phyloP scores from a whole-genome alignment of 2,888 invertebrate species.

The Eupelmus urozonus region DNA sequence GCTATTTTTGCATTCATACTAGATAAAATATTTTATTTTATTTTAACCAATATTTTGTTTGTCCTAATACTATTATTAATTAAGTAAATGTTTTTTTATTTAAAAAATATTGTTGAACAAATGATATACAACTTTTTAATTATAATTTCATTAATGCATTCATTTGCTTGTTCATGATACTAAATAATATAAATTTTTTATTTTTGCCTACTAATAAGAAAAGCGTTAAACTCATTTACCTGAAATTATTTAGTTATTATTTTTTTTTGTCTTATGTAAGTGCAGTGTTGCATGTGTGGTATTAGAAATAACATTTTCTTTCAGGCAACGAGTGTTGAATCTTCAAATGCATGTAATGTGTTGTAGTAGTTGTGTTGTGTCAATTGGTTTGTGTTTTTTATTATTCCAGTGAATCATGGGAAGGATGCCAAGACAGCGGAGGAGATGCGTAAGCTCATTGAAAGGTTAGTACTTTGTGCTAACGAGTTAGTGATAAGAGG shows the following conservation, averaged over 20 bases:
- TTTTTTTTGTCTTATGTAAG: constrained; percentile 22
- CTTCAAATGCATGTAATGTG: constrained; percentile 69
- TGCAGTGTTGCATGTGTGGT: constrained; percentile 33
- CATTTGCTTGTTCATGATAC: no score
- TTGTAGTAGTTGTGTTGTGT: constrained; percentile 77
- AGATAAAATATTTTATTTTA: no score
- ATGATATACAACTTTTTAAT: no score
- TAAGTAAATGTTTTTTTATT: no score
- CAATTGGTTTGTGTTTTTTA: constrained; percentile 79
- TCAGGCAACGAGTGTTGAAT: constrained; percentile 51
- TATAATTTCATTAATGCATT: no score
- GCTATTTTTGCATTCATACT: no score
- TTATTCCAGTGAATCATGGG: constrained; percentile 83
- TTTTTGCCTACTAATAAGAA: no score
- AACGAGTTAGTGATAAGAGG: constrained; percentile 21
- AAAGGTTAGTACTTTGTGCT: constrained; percentile 87
- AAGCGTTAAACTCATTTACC: no score
- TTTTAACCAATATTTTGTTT: no score
- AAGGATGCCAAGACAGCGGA: constrained; percentile 97
- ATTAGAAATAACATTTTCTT: constrained; percentile 41
- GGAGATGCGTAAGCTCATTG: constrained; percentile 98
- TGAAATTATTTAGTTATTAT: not conserved
- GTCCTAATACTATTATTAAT: no score
- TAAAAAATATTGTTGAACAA: no score
- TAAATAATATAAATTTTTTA: no score